These are phyloP conservation scores for Passerina amoena DNA, from an alignment of 2,113 vertebrate species.

Conservation along the genomic window DNA sequence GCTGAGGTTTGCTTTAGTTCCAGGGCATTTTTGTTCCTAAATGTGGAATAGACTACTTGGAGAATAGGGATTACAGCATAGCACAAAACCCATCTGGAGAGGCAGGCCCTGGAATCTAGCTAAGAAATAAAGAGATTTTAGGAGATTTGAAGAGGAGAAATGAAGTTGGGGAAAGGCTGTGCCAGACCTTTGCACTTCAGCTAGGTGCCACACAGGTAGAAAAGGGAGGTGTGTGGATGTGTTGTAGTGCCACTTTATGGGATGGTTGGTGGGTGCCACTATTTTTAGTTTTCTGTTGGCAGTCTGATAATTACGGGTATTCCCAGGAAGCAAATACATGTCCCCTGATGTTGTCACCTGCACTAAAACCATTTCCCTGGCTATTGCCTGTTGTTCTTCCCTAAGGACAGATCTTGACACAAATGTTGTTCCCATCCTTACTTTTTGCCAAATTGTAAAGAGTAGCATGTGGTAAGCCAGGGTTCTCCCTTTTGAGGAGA, in stretches of 20 bases:
- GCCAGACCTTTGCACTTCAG: background rate
- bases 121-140: background rate
- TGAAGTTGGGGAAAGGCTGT: background rate
- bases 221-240: background rate
- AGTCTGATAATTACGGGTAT: background rate
- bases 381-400: background rate
- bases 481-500: background rate
- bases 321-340: background rate
- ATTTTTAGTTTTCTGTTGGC: background rate
- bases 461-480: rapidly evolving
- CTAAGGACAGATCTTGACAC: background rate
- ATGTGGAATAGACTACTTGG: rapidly evolving
- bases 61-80: background rate
- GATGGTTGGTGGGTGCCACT: background rate
- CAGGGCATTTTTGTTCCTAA: background rate
- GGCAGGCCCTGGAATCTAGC: background rate
- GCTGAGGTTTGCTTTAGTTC: background rate
- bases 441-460: background rate
- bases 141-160: background rate
- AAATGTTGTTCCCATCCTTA: background rate
- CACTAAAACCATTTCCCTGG: background rate
- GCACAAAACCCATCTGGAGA: background rate
- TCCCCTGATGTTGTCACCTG: background rate
- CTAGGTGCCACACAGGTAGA: rapidly evolving
- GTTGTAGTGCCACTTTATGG: background rate